phyloP scores from a whole-genome alignment of 2,797 vertebrate genomes.

The Pseudochromis fuscus region DNA sequence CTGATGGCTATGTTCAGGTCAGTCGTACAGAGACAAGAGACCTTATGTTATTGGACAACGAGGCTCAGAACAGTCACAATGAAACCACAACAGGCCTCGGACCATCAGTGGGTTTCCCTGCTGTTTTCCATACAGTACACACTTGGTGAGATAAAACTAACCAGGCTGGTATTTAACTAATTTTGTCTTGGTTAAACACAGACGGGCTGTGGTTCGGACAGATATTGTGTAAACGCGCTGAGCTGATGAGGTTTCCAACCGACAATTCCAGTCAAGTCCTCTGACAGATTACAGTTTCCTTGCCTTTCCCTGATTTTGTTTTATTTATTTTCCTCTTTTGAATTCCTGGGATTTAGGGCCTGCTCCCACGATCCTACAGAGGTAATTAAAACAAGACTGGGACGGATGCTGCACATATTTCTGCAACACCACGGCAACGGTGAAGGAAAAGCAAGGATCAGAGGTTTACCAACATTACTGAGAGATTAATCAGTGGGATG shows the following conservation, averaged over 20 bases:
- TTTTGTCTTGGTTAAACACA: background rate
- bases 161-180: background rate
- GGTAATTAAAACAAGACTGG: slow-evolving; percentile 85
- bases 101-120: no score
- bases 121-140: background rate
- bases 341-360: slow-evolving; percentile 72
- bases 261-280: background rate
- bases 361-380: slow-evolving; percentile 89
- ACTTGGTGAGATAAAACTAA: background rate
- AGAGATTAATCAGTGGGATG: background rate
- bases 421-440: slow-evolving; percentile 78
- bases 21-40: background rate
- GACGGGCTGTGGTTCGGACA: background rate
- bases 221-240: slow-evolving; percentile 1
- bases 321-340: background rate
- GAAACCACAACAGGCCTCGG: background rate
- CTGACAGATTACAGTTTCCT: background rate
- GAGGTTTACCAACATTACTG: slow-evolving; percentile 75
- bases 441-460: slow-evolving; percentile 79
- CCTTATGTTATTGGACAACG: background rate
- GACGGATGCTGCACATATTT: slow-evolving; percentile 86
- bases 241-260: background rate
- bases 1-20: slow-evolving; percentile 87
- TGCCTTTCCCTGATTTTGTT: background rate
- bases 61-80: background rate